phyloP scores from a whole-genome alignment of 2,888 invertebrate species.

The Rotaria macrura region DNA sequence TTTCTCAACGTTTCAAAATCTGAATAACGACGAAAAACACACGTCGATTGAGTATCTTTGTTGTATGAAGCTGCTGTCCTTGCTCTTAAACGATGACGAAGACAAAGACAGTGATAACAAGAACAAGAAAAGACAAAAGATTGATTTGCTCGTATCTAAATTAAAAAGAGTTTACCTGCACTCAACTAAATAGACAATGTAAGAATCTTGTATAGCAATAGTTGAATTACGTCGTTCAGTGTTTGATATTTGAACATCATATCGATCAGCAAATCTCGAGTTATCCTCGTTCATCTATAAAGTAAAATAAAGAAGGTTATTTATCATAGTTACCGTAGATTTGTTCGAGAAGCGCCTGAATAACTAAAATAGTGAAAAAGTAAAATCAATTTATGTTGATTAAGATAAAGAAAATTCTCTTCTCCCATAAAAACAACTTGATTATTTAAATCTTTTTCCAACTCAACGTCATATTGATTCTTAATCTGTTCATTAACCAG shows the following conservation, averaged over 20 bases:
- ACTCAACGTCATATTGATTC: too few relatives aligned
- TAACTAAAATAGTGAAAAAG: neutral
- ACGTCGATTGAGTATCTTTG: neutral
- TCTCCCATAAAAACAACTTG: neutral
- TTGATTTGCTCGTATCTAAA: neutral
- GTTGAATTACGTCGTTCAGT: conserved; percentile 14
- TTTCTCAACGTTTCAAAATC: conserved; percentile 10
- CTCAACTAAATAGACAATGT: conserved; percentile 11
- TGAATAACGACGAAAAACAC: neutral
- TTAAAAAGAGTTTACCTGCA: neutral
- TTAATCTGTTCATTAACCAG: too few relatives aligned
- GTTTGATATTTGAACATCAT: conserved; percentile 2
- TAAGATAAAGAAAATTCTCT: neutral
- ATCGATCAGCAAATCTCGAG: neutral
- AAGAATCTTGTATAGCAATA: conserved; percentile 2
- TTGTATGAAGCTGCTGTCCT: neutral
- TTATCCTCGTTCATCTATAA: neutral
- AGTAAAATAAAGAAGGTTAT: too few relatives aligned
- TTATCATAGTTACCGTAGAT: neutral
- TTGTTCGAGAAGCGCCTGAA: neutral
- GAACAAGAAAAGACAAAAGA: too few relatives aligned
- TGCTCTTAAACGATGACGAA: neutral
- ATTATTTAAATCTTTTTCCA: too few relatives aligned
- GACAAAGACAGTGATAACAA: too few relatives aligned
- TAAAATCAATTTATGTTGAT: neutral